phyloP scores from a whole-genome alignment of 2,113 vertebrate genomes.

The Melanerpes aurifrons region DNA sequence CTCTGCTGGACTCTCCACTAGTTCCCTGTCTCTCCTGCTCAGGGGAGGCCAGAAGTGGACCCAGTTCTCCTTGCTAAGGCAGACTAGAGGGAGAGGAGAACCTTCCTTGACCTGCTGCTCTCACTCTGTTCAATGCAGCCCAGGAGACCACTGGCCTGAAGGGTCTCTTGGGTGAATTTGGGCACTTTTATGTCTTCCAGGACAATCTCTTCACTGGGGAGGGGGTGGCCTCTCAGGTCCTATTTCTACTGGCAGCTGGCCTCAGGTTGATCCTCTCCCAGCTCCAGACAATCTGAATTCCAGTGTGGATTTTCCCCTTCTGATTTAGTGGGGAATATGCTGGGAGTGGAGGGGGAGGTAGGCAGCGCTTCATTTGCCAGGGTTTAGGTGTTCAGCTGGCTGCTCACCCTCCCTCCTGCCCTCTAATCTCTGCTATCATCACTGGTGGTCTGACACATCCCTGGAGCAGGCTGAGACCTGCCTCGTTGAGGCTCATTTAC shows the following conservation, averaged over 20 bases:
- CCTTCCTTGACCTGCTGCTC: no score
- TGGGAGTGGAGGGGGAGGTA: accelerated
- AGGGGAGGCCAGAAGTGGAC: no score
- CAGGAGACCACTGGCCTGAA: neutral
- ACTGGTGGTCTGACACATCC: neutral
- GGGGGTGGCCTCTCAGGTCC: neutral
- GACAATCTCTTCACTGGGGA: neutral
- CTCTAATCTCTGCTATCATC: accelerated
- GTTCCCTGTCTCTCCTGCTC: no score
- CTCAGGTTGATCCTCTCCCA: neutral
- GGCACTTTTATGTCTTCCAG: neutral
- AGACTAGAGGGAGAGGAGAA: no score
- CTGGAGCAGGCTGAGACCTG: accelerated
- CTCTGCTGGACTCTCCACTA: no score
- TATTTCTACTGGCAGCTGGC: neutral
- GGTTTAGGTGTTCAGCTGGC: neutral
- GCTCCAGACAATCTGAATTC: neutral
- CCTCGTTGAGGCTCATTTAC: neutral
- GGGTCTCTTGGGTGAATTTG: neutral
- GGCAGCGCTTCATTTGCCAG: accelerated
- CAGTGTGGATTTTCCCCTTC: neutral
- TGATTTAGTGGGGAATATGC: neutral
- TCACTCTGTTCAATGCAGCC: no score
- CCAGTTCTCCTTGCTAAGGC: no score
- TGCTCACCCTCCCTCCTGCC: neutral